Evolutionary conservation across 2,888 invertebrate genomes (phyloP).

Genomic region (Metopia argyrocephala): DNA sequence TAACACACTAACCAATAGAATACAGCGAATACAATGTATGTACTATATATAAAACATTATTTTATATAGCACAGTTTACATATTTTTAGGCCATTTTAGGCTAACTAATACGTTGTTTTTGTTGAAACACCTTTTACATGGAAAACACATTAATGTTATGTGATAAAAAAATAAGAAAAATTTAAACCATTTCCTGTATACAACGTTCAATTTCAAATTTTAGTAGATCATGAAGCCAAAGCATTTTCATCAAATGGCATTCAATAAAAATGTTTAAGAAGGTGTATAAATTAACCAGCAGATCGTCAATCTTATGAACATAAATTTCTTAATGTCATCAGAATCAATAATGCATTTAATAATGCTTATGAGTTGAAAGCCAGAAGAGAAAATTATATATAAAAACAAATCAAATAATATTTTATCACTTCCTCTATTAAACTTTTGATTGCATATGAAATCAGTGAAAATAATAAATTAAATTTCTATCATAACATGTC

Average conservation of each 20-base stretch:
- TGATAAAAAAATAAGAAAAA: too few relatives aligned
- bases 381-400: background rate
- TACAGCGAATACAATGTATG: too few relatives aligned
- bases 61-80: too few relatives aligned
- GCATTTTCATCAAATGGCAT: conserved; percentile 25
- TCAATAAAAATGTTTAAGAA: background rate
- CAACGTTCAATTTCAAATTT: too few relatives aligned
- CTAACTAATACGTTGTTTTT: too few relatives aligned
- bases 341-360: conserved; percentile 27
- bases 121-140: too few relatives aligned
- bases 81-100: too few relatives aligned
- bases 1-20: too few relatives aligned
- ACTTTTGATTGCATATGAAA: conserved; percentile 2
- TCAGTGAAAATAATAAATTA: conserved; percentile 56
- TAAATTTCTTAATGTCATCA: conserved; percentile 35
- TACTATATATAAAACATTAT: too few relatives aligned
- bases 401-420: background rate
- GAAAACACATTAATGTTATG: too few relatives aligned
- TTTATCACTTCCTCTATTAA: conserved; percentile 44
- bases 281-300: background rate
- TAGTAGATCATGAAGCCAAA: too few relatives aligned
- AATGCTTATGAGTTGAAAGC: background rate
- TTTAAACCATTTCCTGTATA: too few relatives aligned
- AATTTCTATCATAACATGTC: conserved; percentile 61
- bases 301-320: background rate